Base-by-base conservation (phyloP, 1,140 invertebrate genomes). In the Pantala flavescens region DNA sequence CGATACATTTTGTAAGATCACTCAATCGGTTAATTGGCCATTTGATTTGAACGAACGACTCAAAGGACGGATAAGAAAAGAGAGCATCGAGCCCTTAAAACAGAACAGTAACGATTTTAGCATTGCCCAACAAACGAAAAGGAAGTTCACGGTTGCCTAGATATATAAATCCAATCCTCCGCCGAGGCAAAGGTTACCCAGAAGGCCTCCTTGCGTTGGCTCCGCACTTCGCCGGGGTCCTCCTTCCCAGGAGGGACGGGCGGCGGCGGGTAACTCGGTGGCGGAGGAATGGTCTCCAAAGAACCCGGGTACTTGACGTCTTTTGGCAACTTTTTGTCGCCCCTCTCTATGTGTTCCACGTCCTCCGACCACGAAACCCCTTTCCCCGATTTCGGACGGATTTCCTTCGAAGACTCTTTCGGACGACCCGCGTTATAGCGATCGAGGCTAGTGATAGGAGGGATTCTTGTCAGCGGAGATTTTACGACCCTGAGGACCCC, bases 131-230 rank as follows among this genome's bases (percentile, higher is more conserved):
- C n/a, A n/a, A n/a, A n/a, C n/a, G n/a, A n/a, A n/a, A n/a, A n/a
- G n/a, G n/a, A n/a, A n/a, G n/a, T n/a, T n/a, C n/a, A n/a, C n/a
- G n/a, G n/a, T n/a, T n/a, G n/a, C n/a, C n/a, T n/a, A n/a, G 28
- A 36, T 36, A 9, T 36, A 36, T 36, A 36, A 36, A 36, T 5
- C 28, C 28, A 36, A 2, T 36, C 28, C 28, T 36, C 28, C 9
- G 28, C 3, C 9, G 28, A 36, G 28, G 28, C 28, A 36, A 36
- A 36, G 28, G 28, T 75, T 75, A 75, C 75, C 75, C 75, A 75
- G 49, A 75, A 75, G 55, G 75, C 71, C 63, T 73, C 75, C 71
- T 73, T 73, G 23, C 23, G 28, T 21, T 12, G 14, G 49, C 3
- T 14, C 12, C 49, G 3, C 49, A 63, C 49, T 21, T 63, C 49